A percentile compares a stretch with the other conserved stretches of the same genome.
Conservation (phyloP, 1,140 invertebrate genomes). For the Homalodisca vitripennis region DNA sequence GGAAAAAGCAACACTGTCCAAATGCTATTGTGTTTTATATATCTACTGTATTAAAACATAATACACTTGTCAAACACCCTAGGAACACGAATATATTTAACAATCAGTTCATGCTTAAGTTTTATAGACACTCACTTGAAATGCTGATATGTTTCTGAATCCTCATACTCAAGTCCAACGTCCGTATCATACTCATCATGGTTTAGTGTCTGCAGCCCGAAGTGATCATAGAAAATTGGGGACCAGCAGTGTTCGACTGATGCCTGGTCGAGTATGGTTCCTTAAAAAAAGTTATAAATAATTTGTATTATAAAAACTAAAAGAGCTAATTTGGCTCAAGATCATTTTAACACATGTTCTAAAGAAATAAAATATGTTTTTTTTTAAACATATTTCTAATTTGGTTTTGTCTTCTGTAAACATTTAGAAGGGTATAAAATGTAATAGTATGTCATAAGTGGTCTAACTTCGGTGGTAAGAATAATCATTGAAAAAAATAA, state of each 20-base stretch:
- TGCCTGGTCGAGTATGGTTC: constrained; percentile 71
- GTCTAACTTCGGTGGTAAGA: too few species aligned
- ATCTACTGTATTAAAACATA: too few species aligned
- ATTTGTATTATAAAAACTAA: not conserved
- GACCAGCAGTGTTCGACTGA: constrained; percentile 71
- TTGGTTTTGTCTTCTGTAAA: too few species aligned
- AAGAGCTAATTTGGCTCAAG: too few species aligned
- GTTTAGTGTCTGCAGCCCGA: constrained; percentile 68
- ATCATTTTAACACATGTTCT: too few species aligned
- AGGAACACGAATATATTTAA: not conserved
- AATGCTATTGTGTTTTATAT: not conserved
- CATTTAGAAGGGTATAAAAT: too few species aligned
- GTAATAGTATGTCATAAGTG: too few species aligned
- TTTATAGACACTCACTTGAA: constrained; percentile 54
- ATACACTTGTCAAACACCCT: not conserved
- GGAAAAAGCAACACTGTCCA: not conserved
- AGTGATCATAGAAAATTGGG: constrained; percentile 83
- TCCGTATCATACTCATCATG: constrained; percentile 82
- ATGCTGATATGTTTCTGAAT: constrained; percentile 73
- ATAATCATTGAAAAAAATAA: too few species aligned
- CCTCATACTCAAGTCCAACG: constrained; percentile 78
- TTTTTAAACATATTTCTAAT: too few species aligned
- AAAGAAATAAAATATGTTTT: too few species aligned
- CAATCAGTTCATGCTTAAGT: not conserved
- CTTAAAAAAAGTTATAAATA: constrained; percentile 49